phyloP scores from a whole-genome alignment of 2,888 invertebrate species.

The Eledona agricola region DNA sequence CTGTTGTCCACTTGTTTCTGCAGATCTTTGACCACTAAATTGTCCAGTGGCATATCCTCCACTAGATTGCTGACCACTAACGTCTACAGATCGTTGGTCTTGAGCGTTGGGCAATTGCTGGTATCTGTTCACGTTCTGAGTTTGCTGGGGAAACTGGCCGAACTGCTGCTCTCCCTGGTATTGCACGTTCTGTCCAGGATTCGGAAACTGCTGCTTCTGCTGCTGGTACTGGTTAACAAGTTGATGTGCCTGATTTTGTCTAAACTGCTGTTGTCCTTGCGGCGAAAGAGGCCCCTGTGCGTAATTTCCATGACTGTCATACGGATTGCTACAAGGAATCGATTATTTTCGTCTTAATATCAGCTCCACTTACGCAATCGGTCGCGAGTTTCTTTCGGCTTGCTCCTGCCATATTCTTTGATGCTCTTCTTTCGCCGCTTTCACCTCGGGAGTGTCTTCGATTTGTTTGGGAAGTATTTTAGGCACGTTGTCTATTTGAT shows the following conservation, averaged over 20 bases:
- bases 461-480: constrained; percentile 70
- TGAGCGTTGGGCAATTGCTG: too few species aligned
- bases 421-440: constrained; percentile 74
- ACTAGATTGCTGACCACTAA: not conserved
- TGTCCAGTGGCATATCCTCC: constrained; percentile 3
- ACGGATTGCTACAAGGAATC: constrained; percentile 42
- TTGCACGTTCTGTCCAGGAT: constrained; percentile 39
- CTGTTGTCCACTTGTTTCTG: constrained; percentile 2
- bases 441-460: constrained; percentile 75
- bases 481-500: constrained; percentile 78
- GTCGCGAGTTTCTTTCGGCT: constrained; percentile 64
- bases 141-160: constrained; percentile 25
- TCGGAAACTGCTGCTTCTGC: constrained; percentile 34
- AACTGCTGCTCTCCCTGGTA: constrained; percentile 38
- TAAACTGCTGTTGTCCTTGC: constrained; percentile 29
- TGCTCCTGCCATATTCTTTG: constrained; percentile 74
- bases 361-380: constrained; percentile 52
- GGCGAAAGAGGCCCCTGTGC: constrained; percentile 46
- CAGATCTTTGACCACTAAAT: not conserved
- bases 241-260: constrained; percentile 16
- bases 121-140: constrained; percentile 23
- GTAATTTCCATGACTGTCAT: constrained; percentile 50
- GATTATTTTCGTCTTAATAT: constrained; percentile 1
- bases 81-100: not conserved
- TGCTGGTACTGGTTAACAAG: constrained; percentile 31